A percentile compares a stretch with the other conserved stretches of the same genome.
These are phyloP conservation scores for Exaiptasia diaphana DNA, from an alignment of 64 coral and sea anemone species.

Conservation along the genomic window DNA sequence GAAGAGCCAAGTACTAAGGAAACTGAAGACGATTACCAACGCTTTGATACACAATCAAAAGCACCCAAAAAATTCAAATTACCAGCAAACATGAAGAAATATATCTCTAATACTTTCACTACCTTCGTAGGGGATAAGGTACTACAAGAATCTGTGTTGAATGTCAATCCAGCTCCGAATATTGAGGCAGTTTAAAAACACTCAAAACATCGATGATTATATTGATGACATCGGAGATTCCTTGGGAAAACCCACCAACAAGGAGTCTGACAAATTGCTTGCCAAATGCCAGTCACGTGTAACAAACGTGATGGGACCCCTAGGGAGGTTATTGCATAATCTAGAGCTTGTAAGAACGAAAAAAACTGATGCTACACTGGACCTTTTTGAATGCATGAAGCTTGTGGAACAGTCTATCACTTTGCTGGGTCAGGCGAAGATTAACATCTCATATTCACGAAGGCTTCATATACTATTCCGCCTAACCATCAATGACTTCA, in stretches of 20 bases:
- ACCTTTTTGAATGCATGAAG: not conserved
- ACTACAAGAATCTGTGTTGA: not conserved
- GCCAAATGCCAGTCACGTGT: not conserved
- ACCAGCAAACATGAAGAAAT: not conserved
- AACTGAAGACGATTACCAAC: not conserved
- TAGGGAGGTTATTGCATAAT: not conserved
- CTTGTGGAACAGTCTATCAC: conserved; percentile 14
- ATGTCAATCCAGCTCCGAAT: not conserved
- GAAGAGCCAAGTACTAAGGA: too few relatives aligned
- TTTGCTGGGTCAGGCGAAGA: not conserved
- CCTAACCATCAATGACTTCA: not conserved
- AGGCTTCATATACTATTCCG: not conserved
- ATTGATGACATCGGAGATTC: conserved; percentile 1
- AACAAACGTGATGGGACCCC: conserved; percentile 4
- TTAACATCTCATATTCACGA: not conserved
- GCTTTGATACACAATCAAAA: not conserved
- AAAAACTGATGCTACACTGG: not conserved
- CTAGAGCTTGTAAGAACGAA: not conserved
- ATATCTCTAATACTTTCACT: not conserved
- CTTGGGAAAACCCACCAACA: not conserved
- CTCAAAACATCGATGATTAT: not conserved
- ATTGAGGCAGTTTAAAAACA: not conserved
- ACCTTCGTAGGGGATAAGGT: not conserved
- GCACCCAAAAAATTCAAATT: not conserved
- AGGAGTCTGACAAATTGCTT: not conserved